phyloP scores from a whole-genome alignment of 2,888 invertebrate species.

The Leucophenga maculata region DNA sequence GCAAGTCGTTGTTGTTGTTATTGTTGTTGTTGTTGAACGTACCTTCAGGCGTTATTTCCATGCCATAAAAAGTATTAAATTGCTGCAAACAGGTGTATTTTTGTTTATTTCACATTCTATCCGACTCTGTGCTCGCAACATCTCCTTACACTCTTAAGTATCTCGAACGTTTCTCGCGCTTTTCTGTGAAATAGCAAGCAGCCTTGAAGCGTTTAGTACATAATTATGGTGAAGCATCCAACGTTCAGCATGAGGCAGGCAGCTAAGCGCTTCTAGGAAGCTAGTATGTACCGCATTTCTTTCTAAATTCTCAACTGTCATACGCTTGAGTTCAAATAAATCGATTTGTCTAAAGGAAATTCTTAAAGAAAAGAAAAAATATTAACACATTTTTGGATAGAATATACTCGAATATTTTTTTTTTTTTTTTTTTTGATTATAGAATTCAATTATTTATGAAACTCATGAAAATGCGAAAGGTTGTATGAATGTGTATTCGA shows the following conservation, averaged over 20 bases:
- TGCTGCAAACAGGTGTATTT: slow-evolving; percentile 64
- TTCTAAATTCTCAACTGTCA: no score
- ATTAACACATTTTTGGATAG: not conserved
- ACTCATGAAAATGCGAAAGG: no score
- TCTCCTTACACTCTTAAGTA: not conserved
- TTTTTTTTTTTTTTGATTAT: no score
- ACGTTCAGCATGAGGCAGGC: not conserved
- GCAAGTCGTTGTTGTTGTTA: not conserved
- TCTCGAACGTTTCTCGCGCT: not conserved
- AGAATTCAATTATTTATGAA: no score
- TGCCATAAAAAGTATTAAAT: slow-evolving; percentile 62
- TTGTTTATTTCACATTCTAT: slow-evolving; percentile 33
- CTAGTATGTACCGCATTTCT: not conserved
- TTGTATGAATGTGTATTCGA: no score
- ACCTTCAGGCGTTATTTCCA: slow-evolving; percentile 53
- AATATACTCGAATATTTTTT: no score
- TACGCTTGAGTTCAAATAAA: no score
- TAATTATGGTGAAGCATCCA: not conserved
- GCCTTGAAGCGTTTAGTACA: slow-evolving; percentile 8
- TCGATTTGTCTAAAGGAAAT: no score
- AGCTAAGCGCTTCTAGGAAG: not conserved
- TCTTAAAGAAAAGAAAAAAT: not conserved
- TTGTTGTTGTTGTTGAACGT: not conserved
- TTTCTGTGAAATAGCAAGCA: slow-evolving; percentile 9
- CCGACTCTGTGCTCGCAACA: not conserved